phyloP scores from a whole-genome alignment of 2,113 vertebrate species.

The Rhipidura dahli region DNA sequence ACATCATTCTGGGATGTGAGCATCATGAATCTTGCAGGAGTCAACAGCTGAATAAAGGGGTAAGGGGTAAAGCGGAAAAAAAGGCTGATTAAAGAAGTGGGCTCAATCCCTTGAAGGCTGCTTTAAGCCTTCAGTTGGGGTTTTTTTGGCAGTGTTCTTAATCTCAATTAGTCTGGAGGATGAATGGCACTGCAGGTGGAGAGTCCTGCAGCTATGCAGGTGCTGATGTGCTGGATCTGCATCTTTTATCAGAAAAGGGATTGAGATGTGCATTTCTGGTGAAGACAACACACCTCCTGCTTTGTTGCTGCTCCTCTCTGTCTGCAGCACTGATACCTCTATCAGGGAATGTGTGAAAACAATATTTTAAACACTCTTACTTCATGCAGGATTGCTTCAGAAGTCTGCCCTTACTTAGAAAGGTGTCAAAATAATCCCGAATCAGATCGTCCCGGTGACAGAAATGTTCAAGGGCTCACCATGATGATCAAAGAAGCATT shows the following conservation, averaged over 20 bases:
- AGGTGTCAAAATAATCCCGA: neutral
- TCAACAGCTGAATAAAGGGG: neutral
- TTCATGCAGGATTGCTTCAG: neutral
- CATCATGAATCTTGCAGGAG: neutral
- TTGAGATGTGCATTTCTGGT: neutral
- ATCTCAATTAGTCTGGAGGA: neutral
- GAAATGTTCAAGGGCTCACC: neutral
- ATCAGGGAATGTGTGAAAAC: neutral
- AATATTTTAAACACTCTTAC: neutral
- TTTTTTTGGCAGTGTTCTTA: neutral
- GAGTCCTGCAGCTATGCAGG: neutral
- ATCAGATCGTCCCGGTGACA: neutral
- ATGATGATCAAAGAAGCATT: neutral
- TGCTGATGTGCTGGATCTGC: neutral
- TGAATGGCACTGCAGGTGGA: neutral
- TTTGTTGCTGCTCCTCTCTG: neutral
- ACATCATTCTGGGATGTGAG: accelerated
- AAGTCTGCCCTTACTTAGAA: neutral
- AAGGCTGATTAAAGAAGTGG: neutral
- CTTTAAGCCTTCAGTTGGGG: neutral
- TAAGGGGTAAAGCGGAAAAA: neutral
- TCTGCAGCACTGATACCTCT: neutral
- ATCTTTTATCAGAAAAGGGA: neutral
- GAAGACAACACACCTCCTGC: neutral
- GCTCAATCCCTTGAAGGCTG: neutral